Evolutionary conservation across 2,797 vertebrate species (phyloP).

Genomic region (Melanotaenia pygmaea): DNA sequence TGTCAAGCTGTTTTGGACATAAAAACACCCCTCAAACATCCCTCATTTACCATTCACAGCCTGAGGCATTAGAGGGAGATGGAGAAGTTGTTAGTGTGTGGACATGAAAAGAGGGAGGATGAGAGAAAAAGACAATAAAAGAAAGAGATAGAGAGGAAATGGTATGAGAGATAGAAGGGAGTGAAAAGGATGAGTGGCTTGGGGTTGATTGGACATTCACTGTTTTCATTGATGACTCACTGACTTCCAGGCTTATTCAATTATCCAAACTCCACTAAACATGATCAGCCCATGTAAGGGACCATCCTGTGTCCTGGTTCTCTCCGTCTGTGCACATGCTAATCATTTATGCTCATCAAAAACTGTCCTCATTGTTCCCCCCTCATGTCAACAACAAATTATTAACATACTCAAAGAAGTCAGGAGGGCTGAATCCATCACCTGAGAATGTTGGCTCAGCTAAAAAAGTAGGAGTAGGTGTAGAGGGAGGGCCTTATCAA

Average conservation of each 20-base stretch:
- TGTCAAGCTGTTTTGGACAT: not conserved
- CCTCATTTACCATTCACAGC: not conserved
- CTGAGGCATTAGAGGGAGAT: not conserved
- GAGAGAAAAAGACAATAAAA: too few relatives aligned
- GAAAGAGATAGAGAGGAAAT: too few relatives aligned
- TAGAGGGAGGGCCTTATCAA: not conserved
- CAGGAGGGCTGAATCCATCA: conserved; percentile 36
- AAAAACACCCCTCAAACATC: not conserved
- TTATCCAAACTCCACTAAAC: conserved; percentile 28
- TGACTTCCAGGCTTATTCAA: conserved; percentile 36
- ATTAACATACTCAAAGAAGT: not conserved
- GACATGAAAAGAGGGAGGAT: too few relatives aligned
- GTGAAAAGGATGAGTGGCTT: not conserved
- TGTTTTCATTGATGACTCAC: conserved; percentile 41
- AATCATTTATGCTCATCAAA: not conserved
- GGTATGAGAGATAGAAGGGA: not conserved
- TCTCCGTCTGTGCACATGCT: conserved; percentile 20
- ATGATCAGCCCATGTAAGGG: conserved; percentile 13
- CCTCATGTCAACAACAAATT: conserved; percentile 7
- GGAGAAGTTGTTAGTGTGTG: not conserved
- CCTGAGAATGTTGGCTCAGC: conserved; percentile 8
- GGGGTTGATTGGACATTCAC: not conserved
- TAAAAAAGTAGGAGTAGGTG: not conserved
- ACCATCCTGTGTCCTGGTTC: conserved; percentile 1
- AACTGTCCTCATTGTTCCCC: not conserved